Conservation (phyloP, 2,888 invertebrate genomes). For the Mythimna pallens region DNA sequence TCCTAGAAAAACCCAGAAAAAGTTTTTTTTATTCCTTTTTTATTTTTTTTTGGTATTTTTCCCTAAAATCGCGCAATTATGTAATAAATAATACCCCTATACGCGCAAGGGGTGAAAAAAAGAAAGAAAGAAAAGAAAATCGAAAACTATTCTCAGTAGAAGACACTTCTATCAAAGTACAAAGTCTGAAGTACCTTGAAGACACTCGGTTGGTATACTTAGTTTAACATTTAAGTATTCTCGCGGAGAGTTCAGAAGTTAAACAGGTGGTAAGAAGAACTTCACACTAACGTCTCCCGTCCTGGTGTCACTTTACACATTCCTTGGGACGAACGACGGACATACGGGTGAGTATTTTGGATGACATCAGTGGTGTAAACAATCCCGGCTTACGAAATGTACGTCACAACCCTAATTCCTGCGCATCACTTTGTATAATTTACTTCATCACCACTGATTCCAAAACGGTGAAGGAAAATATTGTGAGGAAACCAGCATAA, state of each 20-base stretch:
- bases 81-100: no score
- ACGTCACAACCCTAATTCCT: no score
- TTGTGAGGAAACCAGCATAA: no score
- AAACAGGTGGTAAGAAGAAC: slow-evolving; percentile 55
- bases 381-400: no score
- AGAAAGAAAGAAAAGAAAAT: slow-evolving; percentile 6
- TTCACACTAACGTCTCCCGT: slow-evolving; percentile 34
- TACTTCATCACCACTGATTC: no score
- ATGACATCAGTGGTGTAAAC: neutral
- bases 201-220: slow-evolving; percentile 51
- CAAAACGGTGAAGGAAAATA: no score
- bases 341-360: slow-evolving; percentile 11
- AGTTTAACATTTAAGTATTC: slow-evolving; percentile 57
- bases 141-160: neutral
- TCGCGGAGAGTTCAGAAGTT: slow-evolving; percentile 54
- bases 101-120: no score
- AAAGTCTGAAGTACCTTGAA: slow-evolving; percentile 32
- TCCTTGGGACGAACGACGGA: slow-evolving; percentile 12
- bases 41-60: no score
- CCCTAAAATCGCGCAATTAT: no score
- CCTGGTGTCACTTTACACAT: slow-evolving; percentile 57
- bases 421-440: no score
- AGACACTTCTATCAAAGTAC: slow-evolving; percentile 17
- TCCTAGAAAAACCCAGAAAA: no score
- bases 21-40: no score